These are phyloP conservation scores for Orchesella flavescens DNA, from an alignment of 2,888 invertebrate genomes.

Conservation along the genomic window DNA sequence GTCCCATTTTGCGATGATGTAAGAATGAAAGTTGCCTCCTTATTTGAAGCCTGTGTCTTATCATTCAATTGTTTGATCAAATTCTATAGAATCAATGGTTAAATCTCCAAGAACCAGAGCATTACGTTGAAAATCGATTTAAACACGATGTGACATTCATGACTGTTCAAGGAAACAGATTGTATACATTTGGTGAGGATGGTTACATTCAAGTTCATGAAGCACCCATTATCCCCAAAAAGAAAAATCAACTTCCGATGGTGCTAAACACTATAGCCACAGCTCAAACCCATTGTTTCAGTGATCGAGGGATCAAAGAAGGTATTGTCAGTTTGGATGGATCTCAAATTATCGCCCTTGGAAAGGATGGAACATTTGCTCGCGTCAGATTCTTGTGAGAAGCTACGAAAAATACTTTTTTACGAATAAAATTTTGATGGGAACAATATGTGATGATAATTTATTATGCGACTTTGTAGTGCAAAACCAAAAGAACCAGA, in stretches of 20 bases:
- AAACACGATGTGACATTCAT: slow-evolving; percentile 62
- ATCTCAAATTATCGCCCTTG: slow-evolving; percentile 65
- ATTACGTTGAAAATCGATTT: slow-evolving; percentile 56
- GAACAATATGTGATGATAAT: background rate
- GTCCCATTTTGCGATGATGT: slow-evolving; percentile 68
- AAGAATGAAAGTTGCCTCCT: slow-evolving; percentile 2
- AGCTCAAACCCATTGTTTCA: slow-evolving; percentile 67
- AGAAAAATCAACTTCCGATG: slow-evolving; percentile 52
- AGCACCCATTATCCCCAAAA: slow-evolving; percentile 56
- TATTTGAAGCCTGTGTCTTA: background rate
- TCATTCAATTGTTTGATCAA: background rate
- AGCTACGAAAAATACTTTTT: background rate
- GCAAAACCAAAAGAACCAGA: slow-evolving; percentile 55
- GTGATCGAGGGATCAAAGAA: slow-evolving; percentile 66
- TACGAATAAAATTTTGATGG: background rate
- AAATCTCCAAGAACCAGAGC: slow-evolving; percentile 68
- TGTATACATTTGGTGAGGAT: slow-evolving; percentile 68
- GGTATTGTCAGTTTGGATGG: slow-evolving; percentile 69
- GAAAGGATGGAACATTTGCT: slow-evolving; percentile 67
- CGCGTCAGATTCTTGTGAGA: slow-evolving; percentile 64
- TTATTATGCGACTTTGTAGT: background rate
- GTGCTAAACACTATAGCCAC: slow-evolving; percentile 33
- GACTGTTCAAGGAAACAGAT: slow-evolving; percentile 54
- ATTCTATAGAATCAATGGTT: slow-evolving; percentile 63
- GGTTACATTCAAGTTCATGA: slow-evolving; percentile 62